A percentile compares a stretch with the other conserved stretches of the same genome.
phyloP scores from a whole-genome alignment of 2,888 invertebrate species.

The Aphidoletes aphidimyza region DNA sequence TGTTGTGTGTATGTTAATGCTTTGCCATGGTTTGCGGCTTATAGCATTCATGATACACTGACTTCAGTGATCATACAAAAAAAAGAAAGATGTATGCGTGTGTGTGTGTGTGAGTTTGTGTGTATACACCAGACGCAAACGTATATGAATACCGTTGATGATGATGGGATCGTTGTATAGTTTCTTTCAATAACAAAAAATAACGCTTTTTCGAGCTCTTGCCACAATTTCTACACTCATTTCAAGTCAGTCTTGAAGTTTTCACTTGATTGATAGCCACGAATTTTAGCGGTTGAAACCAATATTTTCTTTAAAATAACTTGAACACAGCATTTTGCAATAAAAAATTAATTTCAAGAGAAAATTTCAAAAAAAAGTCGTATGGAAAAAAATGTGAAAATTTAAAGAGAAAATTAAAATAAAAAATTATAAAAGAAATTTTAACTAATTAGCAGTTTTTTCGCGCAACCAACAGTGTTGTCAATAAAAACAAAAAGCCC shows the following conservation, averaged over 20 bases:
- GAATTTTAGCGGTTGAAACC: background rate
- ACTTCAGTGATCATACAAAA: background rate
- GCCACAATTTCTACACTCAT: slow-evolving; percentile 29
- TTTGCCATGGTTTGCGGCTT: background rate
- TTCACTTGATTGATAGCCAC: slow-evolving; percentile 28
- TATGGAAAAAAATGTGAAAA: too few relatives aligned
- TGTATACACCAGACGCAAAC: too few relatives aligned
- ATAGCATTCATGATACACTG: background rate
- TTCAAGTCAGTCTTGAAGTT: slow-evolving; percentile 47
- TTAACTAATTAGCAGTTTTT: too few relatives aligned
- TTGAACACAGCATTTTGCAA: background rate
- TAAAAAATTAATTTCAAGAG: too few relatives aligned
- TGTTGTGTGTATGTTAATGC: slow-evolving; percentile 19
- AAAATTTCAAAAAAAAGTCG: too few relatives aligned
- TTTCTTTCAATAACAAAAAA: background rate
- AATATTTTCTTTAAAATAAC: background rate
- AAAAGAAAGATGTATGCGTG: background rate
- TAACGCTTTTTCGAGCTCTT: background rate
- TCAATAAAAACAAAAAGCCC: too few relatives aligned
- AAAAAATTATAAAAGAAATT: too few relatives aligned
- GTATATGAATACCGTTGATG: slow-evolving; percentile 19
- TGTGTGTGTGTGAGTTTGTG: background rate
- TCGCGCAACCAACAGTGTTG: too few relatives aligned
- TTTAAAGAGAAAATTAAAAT: too few relatives aligned
- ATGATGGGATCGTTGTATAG: slow-evolving; percentile 23